Base-by-base conservation (phyloP, 2,797 vertebrate species). In the Macroramphosus scolopax region DNA sequence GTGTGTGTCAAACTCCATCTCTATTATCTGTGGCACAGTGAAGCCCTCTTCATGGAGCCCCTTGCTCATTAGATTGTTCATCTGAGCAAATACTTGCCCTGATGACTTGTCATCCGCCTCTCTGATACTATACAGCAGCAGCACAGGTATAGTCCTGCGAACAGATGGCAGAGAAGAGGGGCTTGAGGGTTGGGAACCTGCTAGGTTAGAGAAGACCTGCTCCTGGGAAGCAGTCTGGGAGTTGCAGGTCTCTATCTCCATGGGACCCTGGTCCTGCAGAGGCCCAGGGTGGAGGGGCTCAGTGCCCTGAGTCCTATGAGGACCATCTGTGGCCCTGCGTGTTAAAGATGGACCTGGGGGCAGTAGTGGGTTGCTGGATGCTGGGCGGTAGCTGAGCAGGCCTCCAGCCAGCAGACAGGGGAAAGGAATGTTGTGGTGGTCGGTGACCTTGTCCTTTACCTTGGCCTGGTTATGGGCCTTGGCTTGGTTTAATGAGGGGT, bases 381-480 rank as follows among this genome's bases (percentile, higher is more conserved):
- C 90, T 41, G 95, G 93, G 81, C 94, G 95, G 86, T 98, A 98
- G 65, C 93, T 95, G 68, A 98, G 90, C 57, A 98, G 88, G 63
- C 95, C 95, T 78, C 95, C 96, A 1, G 95, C 94, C 80, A 99
- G 86, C 41, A 99, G 91, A 88, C 96, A 98, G 35, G 97, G 96
- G 72, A 96, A 97, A 81, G 96, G 96, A 97, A 98, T 99, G 93
- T 95, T 97, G 80, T 95, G 96, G 72, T 96, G 95, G 77, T 99
- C 97, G 15, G 89, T 60, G 49, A 87, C 88, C 69, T 95, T 95
- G 66, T 99, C 96, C 87, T 97, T 98, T 65, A 90, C 87, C 89
- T 96, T 98, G 53, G 86, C 80, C 57, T 82, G 84, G 42, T 73
- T 63, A 74, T 93, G 92, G 74, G 87, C 86, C 87, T 98, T 99